A percentile compares a stretch with the other conserved stretches of the same genome.
These are phyloP conservation scores for Chaenogobius annularis DNA, from an alignment of 2,113 vertebrate species.

Conservation along the genomic window DNA sequence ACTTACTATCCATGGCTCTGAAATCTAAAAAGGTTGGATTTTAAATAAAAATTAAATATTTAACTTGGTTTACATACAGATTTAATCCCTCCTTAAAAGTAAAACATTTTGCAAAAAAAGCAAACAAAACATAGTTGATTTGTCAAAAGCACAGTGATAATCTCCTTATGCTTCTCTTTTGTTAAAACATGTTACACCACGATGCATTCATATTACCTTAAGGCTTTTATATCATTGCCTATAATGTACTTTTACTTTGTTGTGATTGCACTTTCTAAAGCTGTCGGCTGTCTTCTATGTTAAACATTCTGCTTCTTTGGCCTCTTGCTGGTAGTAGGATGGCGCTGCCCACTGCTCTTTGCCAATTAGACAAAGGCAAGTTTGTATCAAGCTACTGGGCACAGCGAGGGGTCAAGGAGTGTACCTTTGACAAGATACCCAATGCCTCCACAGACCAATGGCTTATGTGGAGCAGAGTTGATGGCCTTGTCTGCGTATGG, in stretches of 20 bases:
- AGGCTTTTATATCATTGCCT: not conserved
- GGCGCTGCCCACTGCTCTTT: constrained; percentile 50
- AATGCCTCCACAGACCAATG: constrained; percentile 40
- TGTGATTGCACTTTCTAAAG: constrained; percentile 3
- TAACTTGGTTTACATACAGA: not conserved
- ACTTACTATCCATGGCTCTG: not conserved
- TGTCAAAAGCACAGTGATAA: not conserved
- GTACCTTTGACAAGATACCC: constrained; percentile 49
- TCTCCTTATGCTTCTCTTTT: not conserved
- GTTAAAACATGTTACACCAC: not conserved
- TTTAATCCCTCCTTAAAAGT: not conserved
- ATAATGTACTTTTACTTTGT: not conserved
- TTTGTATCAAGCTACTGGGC: constrained; percentile 55
- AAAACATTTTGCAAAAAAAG: not conserved
- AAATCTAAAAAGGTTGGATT: not conserved
- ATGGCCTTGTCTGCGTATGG: constrained; percentile 52
- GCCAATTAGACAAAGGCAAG: constrained; percentile 70
- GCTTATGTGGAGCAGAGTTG: constrained; percentile 36
- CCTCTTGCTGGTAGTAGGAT: constrained; percentile 31
- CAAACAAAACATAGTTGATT: not conserved
- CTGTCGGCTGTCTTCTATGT: constrained; percentile 9
- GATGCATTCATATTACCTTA: not conserved
- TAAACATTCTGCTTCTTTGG: constrained; percentile 29
- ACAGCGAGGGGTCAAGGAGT: constrained; percentile 67
- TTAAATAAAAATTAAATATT: not conserved